Base-by-base conservation (phyloP, 2,888 invertebrate genomes). In the Tetragonula carbonaria region DNA sequence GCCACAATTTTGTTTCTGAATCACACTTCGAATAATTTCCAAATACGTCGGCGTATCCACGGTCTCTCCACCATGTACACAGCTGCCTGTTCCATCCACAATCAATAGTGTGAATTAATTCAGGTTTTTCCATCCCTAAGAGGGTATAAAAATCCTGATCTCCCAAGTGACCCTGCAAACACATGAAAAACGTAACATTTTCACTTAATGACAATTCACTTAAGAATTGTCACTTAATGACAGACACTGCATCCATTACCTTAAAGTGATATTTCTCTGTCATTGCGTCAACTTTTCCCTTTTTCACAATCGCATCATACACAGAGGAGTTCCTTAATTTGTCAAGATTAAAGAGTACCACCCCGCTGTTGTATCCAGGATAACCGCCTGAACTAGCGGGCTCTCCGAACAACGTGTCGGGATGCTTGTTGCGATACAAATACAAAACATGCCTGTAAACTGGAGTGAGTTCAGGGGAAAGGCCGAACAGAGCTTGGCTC, bases 111-210 rank as follows among this genome's bases (percentile, higher is more conserved):
- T 97, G 96, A 91, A 98, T 97, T 68, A 97, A 94, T 86, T 97
- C 95, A 13, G 97, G 97, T 90, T 96, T 95, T 91, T 97, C 97
- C 95, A 96, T 95, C 63, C 95, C 96, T 23, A 97, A 91, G 55
- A 97, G 94, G 0, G 97, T 97, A 92, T 97, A 97, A 94, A 97
- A 97, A 95, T 97, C 97, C 94, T 98, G 98, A 94, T 98, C 98
- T 1, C 98, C 98, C 51, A 98, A 95, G 93, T 97, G 97, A 4
- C 97, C 97, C 94, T 95, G 90, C 93, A 88, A 67, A 72, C 51
- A 38, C 53, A 53, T 59, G 0, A 2, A 51, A 21, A 16, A 16
- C 13, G 2, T 18, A 63, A 21, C 11, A 63, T 3, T 21, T 33
- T 65, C 38, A 0, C 23, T 23, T 23, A 23, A 23, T 23, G 23